Evolutionary conservation across 2,113 vertebrate genomes (phyloP).

Genomic region (Mirounga angustirostris): DNA sequence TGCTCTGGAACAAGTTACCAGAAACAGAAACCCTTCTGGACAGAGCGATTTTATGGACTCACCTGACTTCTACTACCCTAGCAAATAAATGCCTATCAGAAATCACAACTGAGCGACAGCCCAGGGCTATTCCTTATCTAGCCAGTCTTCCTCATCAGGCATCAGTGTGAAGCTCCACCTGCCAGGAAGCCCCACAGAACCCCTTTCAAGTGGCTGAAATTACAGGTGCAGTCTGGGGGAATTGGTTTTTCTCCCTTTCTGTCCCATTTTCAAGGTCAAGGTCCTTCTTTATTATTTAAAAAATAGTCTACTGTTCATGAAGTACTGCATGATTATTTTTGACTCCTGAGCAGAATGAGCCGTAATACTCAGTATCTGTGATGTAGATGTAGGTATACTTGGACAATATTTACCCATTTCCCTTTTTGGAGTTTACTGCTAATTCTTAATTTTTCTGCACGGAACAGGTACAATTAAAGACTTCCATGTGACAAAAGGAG

Average conservation of each 20-base stretch:
- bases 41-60: background rate
- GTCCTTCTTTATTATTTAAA: background rate
- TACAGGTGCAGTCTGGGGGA: background rate
- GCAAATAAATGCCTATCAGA: slow-evolving; percentile 17
- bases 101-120: background rate
- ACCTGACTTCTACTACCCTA: background rate
- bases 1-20: background rate
- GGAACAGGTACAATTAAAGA: background rate
- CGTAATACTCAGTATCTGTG: background rate
- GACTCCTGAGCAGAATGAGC: background rate
- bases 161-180: background rate
- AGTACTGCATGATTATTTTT: background rate
- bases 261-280: background rate
- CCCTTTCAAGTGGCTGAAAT: slow-evolving; percentile 62
- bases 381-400: background rate
- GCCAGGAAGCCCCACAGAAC: slow-evolving; percentile 21
- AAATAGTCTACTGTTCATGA: background rate
- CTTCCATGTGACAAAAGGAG: background rate
- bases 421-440: background rate
- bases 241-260: background rate
- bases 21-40: slow-evolving; percentile 11
- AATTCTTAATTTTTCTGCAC: slow-evolving; percentile 28
- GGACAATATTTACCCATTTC: background rate
- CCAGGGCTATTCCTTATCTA: slow-evolving; percentile 41
- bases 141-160: background rate